Percentiles rank a stretch among this genome's conserved stretches.
Conservation (phyloP, 2,888 invertebrate genomes). For the Julus scanicus region DNA sequence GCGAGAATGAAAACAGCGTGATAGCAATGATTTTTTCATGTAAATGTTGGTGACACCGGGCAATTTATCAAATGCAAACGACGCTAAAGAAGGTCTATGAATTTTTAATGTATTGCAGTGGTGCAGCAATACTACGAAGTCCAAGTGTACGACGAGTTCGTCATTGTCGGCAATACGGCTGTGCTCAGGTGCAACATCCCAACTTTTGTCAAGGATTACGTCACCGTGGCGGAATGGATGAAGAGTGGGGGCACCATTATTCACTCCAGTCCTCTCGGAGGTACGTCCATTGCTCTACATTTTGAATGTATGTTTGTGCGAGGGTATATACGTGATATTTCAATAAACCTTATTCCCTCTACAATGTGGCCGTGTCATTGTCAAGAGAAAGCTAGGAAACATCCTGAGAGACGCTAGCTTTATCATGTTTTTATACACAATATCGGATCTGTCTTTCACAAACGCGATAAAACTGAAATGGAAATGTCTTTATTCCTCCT, state of each 20-base stretch:
- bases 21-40: slow-evolving; percentile 37
- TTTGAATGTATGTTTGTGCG: neutral
- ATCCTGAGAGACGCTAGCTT: slow-evolving; percentile 37
- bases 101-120: slow-evolving; percentile 50
- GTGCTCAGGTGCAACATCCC: slow-evolving; percentile 56
- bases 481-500: slow-evolving; percentile 43
- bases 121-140: slow-evolving; percentile 56
- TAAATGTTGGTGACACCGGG: slow-evolving; percentile 23
- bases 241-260: slow-evolving; percentile 52
- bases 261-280: slow-evolving; percentile 50
- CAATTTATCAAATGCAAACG: slow-evolving; percentile 43
- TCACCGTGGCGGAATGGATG: slow-evolving; percentile 55
- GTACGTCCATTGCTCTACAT: slow-evolving; percentile 15
- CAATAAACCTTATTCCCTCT: slow-evolving; percentile 11
- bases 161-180: slow-evolving; percentile 56
- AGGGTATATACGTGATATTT: neutral
- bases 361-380: slow-evolving; percentile 6
- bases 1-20: slow-evolving; percentile 36
- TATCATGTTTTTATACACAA: slow-evolving; percentile 45
- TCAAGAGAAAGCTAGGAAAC: slow-evolving; percentile 7
- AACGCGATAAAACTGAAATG: slow-evolving; percentile 45
- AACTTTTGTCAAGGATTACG: slow-evolving; percentile 57
- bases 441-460: slow-evolving; percentile 43
- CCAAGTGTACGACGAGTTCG: slow-evolving; percentile 56
- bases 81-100: neutral